A percentile compares a stretch with the other conserved stretches of the same genome.
phyloP scores from a whole-genome alignment of 2,797 vertebrate genomes.

The Hephaestus fuliginosus region DNA sequence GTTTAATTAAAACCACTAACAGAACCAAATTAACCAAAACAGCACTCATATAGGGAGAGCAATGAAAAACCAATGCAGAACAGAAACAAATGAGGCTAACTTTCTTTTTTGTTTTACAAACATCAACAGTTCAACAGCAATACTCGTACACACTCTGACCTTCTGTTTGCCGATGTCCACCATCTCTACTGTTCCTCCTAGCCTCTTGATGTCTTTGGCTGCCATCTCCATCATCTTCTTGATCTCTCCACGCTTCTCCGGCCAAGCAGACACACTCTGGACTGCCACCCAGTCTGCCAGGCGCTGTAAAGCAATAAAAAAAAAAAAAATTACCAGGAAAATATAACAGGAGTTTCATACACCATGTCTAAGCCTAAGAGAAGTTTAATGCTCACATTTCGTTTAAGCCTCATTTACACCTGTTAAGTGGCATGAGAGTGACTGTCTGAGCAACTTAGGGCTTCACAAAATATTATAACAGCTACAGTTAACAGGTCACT shows the following conservation, averaged over 20 bases:
- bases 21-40: background rate
- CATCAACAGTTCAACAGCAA: background rate
- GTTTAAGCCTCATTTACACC: background rate
- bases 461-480: background rate
- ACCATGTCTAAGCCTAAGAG: background rate
- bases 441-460: background rate
- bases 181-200: slow-evolving; percentile 91
- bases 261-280: slow-evolving; percentile 96
- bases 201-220: slow-evolving; percentile 88
- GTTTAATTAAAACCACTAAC: background rate
- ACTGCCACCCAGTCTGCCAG: slow-evolving; percentile 94
- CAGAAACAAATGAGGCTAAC: too few relatives aligned
- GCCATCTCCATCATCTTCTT: slow-evolving; percentile 95
- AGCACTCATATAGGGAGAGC: background rate
- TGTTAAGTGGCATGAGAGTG: background rate
- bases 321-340: background rate
- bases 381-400: background rate
- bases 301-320: slow-evolving; percentile 78
- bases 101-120: too few relatives aligned
- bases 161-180: slow-evolving; percentile 92
- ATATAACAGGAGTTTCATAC: background rate
- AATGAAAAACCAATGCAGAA: background rate
- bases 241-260: slow-evolving; percentile 94
- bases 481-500: background rate
- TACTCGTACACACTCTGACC: slow-evolving; percentile 75